These are phyloP conservation scores for Ploceus nigricollis DNA, from an alignment of 2,113 vertebrate genomes.

Conservation along the genomic window DNA sequence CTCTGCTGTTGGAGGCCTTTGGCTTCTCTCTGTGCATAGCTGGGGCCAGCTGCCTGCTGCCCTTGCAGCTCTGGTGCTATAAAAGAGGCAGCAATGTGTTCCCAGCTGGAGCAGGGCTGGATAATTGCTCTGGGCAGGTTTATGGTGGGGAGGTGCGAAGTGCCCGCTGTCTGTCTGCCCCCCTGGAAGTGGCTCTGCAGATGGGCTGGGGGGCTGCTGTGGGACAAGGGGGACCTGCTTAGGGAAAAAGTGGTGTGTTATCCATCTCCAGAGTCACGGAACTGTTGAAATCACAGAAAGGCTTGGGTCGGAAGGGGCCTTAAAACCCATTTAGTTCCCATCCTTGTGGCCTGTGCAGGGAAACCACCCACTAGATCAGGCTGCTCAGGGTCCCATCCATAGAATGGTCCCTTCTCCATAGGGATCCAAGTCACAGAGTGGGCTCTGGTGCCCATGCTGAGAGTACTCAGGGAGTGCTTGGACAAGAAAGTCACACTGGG, in stretches of 20 bases:
- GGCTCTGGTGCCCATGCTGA: not conserved
- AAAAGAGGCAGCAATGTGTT: constrained; percentile 65
- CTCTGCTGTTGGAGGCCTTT: not conserved
- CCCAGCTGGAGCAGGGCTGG: constrained; percentile 23
- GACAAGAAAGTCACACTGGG: not conserved
- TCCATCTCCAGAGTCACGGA: not conserved
- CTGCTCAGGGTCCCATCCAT: not conserved
- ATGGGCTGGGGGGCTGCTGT: not conserved
- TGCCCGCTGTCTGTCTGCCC: constrained; percentile 49
- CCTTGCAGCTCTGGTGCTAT: constrained; percentile 11
- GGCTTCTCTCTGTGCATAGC: not conserved
- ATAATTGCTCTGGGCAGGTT: constrained; percentile 79
- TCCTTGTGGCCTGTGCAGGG: too few species aligned
- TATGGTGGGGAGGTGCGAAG: constrained; percentile 78
- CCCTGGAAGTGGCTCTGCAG: not conserved
- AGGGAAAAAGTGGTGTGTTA: fast-evolving
- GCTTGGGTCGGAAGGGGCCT: not conserved
- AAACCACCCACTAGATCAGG: not conserved
- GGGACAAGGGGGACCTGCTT: not conserved
- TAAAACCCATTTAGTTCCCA: not conserved
- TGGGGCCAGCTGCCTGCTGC: constrained; percentile 34
- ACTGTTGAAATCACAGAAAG: not conserved
- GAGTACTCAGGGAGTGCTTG: not conserved
- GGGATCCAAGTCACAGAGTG: fast-evolving
- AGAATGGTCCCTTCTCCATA: not conserved